Evolutionary conservation across 2,113 vertebrate species (phyloP).

Genomic region (Strix uralensis): DNA sequence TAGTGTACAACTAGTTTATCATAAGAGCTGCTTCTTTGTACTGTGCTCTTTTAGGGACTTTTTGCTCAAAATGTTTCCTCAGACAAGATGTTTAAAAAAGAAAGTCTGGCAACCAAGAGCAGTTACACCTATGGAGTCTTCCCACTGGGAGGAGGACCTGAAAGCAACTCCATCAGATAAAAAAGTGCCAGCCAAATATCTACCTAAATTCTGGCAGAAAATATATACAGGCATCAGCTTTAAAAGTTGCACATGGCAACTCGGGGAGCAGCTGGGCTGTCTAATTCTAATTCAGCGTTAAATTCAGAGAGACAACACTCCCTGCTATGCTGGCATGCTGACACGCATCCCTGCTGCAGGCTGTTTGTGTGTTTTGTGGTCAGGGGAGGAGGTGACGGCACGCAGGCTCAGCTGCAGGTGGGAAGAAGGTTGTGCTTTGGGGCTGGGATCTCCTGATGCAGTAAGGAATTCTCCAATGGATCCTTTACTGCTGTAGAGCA

Average conservation of each 20-base stretch:
- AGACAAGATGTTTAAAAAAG: background rate
- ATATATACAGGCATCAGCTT: background rate
- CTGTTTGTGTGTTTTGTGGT: background rate
- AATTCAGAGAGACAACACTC: background rate
- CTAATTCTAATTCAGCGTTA: background rate
- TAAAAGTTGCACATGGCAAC: background rate
- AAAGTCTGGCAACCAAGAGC: background rate
- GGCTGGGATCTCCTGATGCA: background rate
- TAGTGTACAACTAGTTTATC: background rate
- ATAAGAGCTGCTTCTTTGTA: background rate
- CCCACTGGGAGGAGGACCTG: background rate
- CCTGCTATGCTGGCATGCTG: background rate
- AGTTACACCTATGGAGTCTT: background rate
- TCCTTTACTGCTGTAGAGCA: background rate
- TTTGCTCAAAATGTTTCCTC: background rate
- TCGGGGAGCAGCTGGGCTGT: background rate
- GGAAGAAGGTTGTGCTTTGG: background rate
- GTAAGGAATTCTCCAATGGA: background rate
- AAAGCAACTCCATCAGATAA: background rate
- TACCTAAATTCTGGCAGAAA: background rate
- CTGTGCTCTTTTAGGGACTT: background rate
- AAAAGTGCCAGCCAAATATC: background rate
- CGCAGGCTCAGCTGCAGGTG: background rate
- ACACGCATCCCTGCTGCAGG: background rate
- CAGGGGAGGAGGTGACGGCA: accelerated